A percentile compares a stretch with the other conserved stretches of the same genome.
phyloP scores from a whole-genome alignment of 2,888 invertebrate genomes.

The Ichneumon xanthorius region DNA sequence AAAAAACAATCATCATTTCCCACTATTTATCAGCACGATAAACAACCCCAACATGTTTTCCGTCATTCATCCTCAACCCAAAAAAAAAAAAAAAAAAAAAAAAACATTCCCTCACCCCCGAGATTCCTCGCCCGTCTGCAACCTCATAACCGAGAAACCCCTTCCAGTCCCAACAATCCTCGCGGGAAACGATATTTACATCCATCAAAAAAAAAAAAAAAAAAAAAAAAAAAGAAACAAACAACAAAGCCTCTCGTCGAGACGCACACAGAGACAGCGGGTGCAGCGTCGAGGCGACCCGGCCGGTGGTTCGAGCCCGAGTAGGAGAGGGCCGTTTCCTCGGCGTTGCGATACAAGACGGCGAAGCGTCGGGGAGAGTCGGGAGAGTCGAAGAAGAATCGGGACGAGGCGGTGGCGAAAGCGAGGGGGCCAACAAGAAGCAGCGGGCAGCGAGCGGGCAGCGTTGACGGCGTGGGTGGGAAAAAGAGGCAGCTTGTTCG shows the following conservation, averaged over 20 bases:
- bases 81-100: too few species aligned
- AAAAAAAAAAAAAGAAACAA: too few species aligned
- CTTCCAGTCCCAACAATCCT: too few species aligned
- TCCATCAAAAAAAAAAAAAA: neutral
- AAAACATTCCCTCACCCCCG: too few species aligned
- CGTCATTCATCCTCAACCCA: too few species aligned
- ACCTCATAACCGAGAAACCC: too few species aligned
- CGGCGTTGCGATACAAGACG: neutral
- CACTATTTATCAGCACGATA: too few species aligned
- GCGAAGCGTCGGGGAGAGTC: conserved; percentile 19
- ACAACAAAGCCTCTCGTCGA: neutral
- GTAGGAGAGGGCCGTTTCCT: neutral
- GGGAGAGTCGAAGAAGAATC: conserved; percentile 14
- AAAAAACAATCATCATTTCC: too few species aligned
- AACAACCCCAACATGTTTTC: too few species aligned
- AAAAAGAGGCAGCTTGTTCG: conserved; percentile 57
- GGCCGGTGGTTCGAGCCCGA: neutral
- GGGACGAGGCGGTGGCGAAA: conserved; percentile 44
- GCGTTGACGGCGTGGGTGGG: conserved; percentile 59
- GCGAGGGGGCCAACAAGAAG: conserved; percentile 21
- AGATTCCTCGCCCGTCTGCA: too few species aligned
- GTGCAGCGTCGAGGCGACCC: neutral
- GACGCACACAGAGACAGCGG: neutral
- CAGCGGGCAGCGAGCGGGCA: neutral
- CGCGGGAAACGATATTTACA: too few species aligned